Base-by-base conservation (phyloP, 2,888 invertebrate species). In the Heliconius sara region DNA sequence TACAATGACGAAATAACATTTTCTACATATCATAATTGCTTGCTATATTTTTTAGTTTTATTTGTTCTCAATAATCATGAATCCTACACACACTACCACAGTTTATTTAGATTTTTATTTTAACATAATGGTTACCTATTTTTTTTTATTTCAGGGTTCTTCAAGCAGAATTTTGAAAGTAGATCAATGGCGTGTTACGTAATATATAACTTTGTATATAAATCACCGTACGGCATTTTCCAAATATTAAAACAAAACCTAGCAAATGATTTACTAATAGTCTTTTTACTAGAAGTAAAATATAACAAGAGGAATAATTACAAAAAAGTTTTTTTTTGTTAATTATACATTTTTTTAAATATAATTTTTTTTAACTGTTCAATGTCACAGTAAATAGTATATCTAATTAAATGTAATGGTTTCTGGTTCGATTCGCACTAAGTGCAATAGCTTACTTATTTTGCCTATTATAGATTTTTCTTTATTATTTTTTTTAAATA, bases 181-280 rank as follows among this genome's bases (percentile, higher is more conserved):
- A 34, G 34, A 34, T 34, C 34, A 34, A 83, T 86, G 89, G 88
- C 88, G 85, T 87, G 88, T 90, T 90, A 91, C 89, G 87, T 88
- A 75, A 79, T 75, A 80, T 86, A 87, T 84, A 86, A 79, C 66
- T 77, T 79, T 84, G 84, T 85, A 85, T 84, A 85, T 83, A 84
- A 80, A 78, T 78, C 70, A 75, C 73, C 60, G 73, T 73, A 57
- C 73, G 52, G 57, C 73, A n/a, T 34, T 70, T 47, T 30, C 43
- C n/a, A 70, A 22, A 70, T 47, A 19, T 25, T 27, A 47, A 43
- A 25, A 25, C 25, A 13, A 70, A 47, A 47, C 43, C 47, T 70
- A 43, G 70, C 70, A 70, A 70, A 70, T 68, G 67, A 68, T 68
- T 68, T n/a, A 7, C 2, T 3, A 12, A 5, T 67, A 34, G 6